A percentile compares a stretch with the other conserved stretches of the same genome.
These are phyloP conservation scores for Amphiura filiformis DNA, from an alignment of 35 echinoderm and acorn worm genomes.

Conservation along the genomic window DNA sequence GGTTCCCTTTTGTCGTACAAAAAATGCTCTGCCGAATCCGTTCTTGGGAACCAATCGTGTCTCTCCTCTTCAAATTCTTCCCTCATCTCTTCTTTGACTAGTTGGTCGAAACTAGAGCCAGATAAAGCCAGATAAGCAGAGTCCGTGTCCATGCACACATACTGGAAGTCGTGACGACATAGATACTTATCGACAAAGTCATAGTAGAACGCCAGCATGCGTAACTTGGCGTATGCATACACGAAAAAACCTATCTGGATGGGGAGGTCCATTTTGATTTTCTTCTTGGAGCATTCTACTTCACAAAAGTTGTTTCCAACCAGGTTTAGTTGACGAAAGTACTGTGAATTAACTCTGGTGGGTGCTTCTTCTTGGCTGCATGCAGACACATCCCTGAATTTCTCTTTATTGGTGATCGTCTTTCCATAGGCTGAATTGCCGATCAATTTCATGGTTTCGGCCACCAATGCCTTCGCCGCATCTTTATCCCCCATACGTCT, in stretches of 20 bases:
- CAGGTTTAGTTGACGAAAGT: neutral
- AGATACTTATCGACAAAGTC: conserved; percentile 21
- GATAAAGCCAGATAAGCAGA: neutral
- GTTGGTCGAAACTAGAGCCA: neutral
- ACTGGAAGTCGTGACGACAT: neutral
- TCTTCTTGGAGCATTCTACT: neutral
- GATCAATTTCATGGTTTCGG: conserved; percentile 44
- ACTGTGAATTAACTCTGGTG: neutral
- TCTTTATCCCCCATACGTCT: conserved; percentile 37
- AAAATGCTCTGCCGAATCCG: conserved; percentile 20
- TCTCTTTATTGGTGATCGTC: conserved; percentile 23
- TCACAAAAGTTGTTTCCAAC: neutral
- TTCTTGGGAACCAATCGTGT: conserved; percentile 41
- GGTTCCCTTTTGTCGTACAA: conserved; percentile 52
- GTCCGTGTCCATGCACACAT: neutral
- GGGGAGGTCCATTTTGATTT: conserved; percentile 16
- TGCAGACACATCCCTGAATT: neutral
- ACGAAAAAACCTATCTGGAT: conserved; percentile 30
- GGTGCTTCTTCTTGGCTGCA: neutral
- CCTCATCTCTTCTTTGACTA: neutral
- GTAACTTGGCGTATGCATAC: conserved; percentile 21
- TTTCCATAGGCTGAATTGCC: conserved; percentile 48
- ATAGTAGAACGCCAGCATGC: conserved; percentile 49
- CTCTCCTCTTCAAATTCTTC: conserved; percentile 20
- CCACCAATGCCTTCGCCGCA: neutral